Percentiles rank a stretch among this genome's conserved stretches.
phyloP scores from a whole-genome alignment of 2,113 vertebrate genomes.

The Triplophysa tibetana region DNA sequence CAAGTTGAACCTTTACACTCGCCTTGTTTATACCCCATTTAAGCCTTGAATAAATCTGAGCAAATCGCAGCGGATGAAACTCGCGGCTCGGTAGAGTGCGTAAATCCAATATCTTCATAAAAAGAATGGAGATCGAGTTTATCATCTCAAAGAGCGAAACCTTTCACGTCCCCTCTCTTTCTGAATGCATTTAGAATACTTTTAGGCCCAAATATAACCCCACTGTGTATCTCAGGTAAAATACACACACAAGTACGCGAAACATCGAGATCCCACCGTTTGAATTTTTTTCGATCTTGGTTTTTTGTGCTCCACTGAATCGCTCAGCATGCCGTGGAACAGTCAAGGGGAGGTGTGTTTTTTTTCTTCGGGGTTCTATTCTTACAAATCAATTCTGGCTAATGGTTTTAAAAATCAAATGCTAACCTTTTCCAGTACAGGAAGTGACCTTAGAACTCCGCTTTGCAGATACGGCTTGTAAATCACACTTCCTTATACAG shows the following conservation, averaged over 20 bases:
- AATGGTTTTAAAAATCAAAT: slow-evolving; percentile 59
- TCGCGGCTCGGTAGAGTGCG: slow-evolving; percentile 51
- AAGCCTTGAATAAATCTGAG: slow-evolving; percentile 62
- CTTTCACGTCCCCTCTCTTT: slow-evolving; percentile 44
- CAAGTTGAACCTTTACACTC: slow-evolving; percentile 52
- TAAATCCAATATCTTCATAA: slow-evolving; percentile 54
- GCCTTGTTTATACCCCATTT: slow-evolving; percentile 61
- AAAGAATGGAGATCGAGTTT: slow-evolving; percentile 49
- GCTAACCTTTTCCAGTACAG: slow-evolving; percentile 61
- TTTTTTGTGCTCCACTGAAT: slow-evolving; percentile 43
- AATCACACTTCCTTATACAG: slow-evolving; percentile 56
- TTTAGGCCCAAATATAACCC: slow-evolving; percentile 39
- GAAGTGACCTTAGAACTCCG: slow-evolving; percentile 54
- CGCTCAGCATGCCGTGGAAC: slow-evolving; percentile 49
- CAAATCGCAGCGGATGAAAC: slow-evolving; percentile 57
- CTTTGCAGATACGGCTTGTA: slow-evolving; percentile 58
- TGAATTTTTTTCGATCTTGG: not conserved
- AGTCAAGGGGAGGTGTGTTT: slow-evolving; percentile 39
- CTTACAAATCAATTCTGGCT: slow-evolving; percentile 60
- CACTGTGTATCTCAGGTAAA: slow-evolving; percentile 32
- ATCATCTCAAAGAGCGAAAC: slow-evolving; percentile 51
- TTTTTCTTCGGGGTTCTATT: slow-evolving; percentile 43
- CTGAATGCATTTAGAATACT: slow-evolving; percentile 48
- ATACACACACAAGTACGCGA: slow-evolving; percentile 22
- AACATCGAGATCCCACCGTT: slow-evolving; percentile 42